Evolutionary conservation across 64 coral and sea anemone genomes (phyloP).

Genomic region (Porites australiensis): DNA sequence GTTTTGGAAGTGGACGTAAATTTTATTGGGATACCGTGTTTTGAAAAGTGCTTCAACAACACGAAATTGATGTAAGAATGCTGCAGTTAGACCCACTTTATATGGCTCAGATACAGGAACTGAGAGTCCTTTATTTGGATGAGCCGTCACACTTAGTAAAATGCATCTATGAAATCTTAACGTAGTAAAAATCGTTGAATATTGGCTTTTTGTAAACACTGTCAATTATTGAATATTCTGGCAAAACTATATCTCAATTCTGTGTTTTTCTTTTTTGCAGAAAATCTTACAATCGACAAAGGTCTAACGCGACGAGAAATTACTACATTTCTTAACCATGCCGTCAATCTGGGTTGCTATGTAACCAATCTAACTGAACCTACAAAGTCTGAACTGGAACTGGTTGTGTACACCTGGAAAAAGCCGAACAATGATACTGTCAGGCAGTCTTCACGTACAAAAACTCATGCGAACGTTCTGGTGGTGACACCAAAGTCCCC

Average conservation of each 20-base stretch:
- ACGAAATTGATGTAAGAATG: no score
- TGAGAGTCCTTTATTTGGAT: no score
- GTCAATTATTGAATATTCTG: not conserved
- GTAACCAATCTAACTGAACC: not conserved
- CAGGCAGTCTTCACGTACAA: not conserved
- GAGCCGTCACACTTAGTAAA: no score
- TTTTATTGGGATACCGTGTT: no score
- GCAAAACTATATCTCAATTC: not conserved
- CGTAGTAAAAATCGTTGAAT: no score
- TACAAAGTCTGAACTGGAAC: not conserved
- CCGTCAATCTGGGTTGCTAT: slow-evolving; percentile 60
- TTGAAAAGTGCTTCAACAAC: no score
- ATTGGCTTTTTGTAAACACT: no score
- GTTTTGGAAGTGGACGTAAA: no score
- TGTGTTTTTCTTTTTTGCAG: not conserved
- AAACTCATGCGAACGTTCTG: slow-evolving; percentile 5
- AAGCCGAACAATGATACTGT: slow-evolving; percentile 2
- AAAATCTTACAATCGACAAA: not conserved
- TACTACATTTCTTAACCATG: not conserved
- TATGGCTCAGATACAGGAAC: no score
- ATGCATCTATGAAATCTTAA: no score
- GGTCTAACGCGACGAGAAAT: slow-evolving; percentile 10
- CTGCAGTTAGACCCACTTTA: no score
- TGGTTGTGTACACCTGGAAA: slow-evolving; percentile 28
- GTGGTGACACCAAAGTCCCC: slow-evolving; percentile 2